Conservation (phyloP, 2,797 vertebrate genomes). For the Myioborus miniatus region DNA sequence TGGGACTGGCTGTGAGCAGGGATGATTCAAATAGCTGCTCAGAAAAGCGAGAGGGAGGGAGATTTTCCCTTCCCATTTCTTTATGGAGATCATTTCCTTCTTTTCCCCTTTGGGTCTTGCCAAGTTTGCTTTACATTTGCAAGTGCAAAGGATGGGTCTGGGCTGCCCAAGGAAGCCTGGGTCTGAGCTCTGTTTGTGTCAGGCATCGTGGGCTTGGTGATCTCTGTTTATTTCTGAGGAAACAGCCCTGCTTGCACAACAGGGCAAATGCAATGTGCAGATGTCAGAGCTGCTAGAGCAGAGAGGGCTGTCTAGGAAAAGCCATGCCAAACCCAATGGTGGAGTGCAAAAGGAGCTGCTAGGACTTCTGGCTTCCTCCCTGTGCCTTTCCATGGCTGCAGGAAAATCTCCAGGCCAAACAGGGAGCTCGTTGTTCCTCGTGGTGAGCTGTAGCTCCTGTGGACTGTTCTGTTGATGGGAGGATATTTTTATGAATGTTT, state of each 20-base stretch:
- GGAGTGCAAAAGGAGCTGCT: background rate
- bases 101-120: background rate
- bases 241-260: slow-evolving; percentile 41
- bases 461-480: background rate
- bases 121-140: background rate
- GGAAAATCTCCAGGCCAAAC: background rate
- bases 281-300: slow-evolving; percentile 39
- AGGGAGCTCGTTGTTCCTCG: background rate
- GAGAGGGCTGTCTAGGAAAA: slow-evolving; percentile 47
- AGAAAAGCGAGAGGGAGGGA: background rate
- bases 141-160: background rate
- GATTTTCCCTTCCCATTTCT: background rate
- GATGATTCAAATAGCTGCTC: background rate
- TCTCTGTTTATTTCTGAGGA: slow-evolving; percentile 67
- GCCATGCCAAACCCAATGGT: slow-evolving; percentile 5
- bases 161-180: background rate
- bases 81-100: background rate
- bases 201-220: slow-evolving; percentile 27
- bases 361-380: background rate
- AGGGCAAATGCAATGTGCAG: slow-evolving; percentile 43
- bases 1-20: background rate
- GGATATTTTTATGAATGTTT: background rate
- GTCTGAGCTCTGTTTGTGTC: slow-evolving; percentile 42
- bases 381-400: background rate
- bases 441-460: background rate